These are phyloP conservation scores for Yponomeuta plumbellus DNA, from an alignment of 2,888 invertebrate species.

Conservation along the genomic window DNA sequence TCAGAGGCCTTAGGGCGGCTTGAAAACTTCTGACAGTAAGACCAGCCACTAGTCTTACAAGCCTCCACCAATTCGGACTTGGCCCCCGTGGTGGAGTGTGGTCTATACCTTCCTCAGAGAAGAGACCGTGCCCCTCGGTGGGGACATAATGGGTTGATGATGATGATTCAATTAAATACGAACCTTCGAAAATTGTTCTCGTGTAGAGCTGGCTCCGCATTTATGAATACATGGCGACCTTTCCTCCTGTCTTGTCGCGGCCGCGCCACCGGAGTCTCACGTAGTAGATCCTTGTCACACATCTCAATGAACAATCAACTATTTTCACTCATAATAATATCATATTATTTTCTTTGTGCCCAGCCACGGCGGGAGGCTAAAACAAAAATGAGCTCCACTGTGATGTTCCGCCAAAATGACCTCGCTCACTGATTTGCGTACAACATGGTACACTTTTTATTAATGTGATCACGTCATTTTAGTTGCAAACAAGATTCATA, in stretches of 20 bases:
- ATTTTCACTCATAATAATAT: background rate
- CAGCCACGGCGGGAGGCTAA: background rate
- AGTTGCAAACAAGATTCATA: slow-evolving; percentile 4
- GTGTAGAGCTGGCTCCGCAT: slow-evolving; percentile 43
- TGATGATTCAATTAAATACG: slow-evolving; percentile 24
- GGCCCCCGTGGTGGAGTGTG: too few species aligned
- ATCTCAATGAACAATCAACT: slow-evolving; percentile 30
- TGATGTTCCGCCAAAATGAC: background rate
- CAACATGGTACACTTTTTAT: slow-evolving; percentile 10
- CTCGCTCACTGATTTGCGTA: background rate
- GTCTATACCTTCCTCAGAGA: too few species aligned
- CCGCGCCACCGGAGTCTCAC: slow-evolving; percentile 49
- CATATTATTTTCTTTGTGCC: background rate
- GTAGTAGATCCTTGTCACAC: slow-evolving; percentile 50
- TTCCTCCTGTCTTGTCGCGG: slow-evolving; percentile 36
- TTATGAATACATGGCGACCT: slow-evolving; percentile 53
- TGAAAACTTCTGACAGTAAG: too few species aligned
- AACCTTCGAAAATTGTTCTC: slow-evolving; percentile 36
- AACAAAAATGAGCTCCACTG: background rate
- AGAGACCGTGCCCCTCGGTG: too few species aligned
- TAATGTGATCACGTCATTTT: slow-evolving; percentile 9
- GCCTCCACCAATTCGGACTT: too few species aligned
- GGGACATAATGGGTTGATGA: too few species aligned
- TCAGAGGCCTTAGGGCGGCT: too few species aligned
- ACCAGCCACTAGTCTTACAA: too few species aligned